These are phyloP conservation scores for Antennarius maculatus DNA, from an alignment of 2,797 vertebrate genomes.

Conservation along the genomic window DNA sequence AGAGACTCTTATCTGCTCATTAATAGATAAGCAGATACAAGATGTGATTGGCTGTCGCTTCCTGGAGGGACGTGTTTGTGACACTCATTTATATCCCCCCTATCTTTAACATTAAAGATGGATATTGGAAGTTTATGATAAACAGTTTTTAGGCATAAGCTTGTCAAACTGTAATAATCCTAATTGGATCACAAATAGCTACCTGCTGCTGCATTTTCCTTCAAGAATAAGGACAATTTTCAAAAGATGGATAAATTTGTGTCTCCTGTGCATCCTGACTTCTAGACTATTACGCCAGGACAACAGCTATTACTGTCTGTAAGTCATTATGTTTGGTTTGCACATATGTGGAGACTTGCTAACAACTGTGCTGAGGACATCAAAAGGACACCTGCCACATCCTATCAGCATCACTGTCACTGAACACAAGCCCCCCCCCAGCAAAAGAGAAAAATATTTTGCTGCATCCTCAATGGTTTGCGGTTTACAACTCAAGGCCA, in stretches of 20 bases:
- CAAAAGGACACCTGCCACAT: conserved; percentile 72
- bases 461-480: conserved; percentile 25
- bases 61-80: conserved; percentile 51
- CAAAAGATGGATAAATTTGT: conserved; percentile 42
- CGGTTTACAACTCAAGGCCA: conserved; percentile 24
- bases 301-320: conserved; percentile 75
- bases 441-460: conserved; percentile 9
- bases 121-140: conserved; percentile 50
- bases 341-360: conserved; percentile 62
- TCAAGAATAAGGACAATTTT: conserved; percentile 61
- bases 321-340: conserved; percentile 74
- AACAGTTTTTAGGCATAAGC: conserved; percentile 57
- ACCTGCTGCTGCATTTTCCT: conserved; percentile 55
- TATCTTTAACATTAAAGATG: conserved; percentile 60
- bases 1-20: conserved; percentile 64
- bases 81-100: conserved; percentile 51
- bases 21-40: conserved; percentile 70
- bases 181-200: conserved; percentile 69
- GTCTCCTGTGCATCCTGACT: conserved; percentile 26
- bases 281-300: conserved; percentile 69
- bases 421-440: conserved; percentile 51
- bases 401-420: conserved; percentile 69
- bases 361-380: conserved; percentile 73
- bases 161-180: conserved; percentile 62
- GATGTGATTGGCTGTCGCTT: conserved; percentile 57